Evolutionary conservation across 1,140 invertebrate species (phyloP), one percentile per base, ranked within the genome.

Genomic region (Rhyzopertha dominica): DNA sequence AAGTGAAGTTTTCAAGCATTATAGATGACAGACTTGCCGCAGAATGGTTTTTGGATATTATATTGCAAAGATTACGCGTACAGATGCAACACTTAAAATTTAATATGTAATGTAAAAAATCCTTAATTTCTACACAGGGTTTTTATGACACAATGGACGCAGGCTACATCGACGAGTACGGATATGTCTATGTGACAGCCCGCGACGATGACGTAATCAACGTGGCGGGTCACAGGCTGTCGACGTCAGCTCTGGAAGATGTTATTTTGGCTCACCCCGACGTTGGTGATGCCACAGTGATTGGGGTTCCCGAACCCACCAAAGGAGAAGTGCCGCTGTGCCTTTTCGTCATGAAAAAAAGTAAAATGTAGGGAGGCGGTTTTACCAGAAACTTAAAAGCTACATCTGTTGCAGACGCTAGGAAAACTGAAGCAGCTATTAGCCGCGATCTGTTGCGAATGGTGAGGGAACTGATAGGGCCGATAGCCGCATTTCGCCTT

Each of bases 91-190:
- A n/a, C n/a, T 9, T 24, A 16, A 28, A 39, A 13, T 28, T 44
- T 17, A 41, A 26, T 37, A 43, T 20, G n/a, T 41, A 23, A 9
- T 37, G 4, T 3, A 39, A 39, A 4, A 26, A 26, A 28, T 28
- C 24, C n/a, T n/a, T n/a, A n/a, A n/a, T n/a, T n/a, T n/a, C n/a
- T n/a, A n/a, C n/a, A n/a, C 44, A 94, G 90, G 91, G 90, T n/a
- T 95, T 84, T 64, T 96, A 96, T 56, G 90, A 95, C 57, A 95
- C 92, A 4, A 93, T 94, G 85, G 93, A 97, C 62, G 88, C 90
- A 1, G 93, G 92, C 0, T 90, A 84, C 59, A 75, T 80, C 23
- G 90, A 94, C 58, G 77, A 85, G 37, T 80, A 84, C 47, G 90
- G 90, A 3, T 89, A 90, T 43, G 74, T 96, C 1, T 89, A 85